Evolutionary conservation across 2,113 vertebrate species (phyloP), one percentile per base, ranked within the genome.

Genomic region (Thalassoma bifasciatum): DNA sequence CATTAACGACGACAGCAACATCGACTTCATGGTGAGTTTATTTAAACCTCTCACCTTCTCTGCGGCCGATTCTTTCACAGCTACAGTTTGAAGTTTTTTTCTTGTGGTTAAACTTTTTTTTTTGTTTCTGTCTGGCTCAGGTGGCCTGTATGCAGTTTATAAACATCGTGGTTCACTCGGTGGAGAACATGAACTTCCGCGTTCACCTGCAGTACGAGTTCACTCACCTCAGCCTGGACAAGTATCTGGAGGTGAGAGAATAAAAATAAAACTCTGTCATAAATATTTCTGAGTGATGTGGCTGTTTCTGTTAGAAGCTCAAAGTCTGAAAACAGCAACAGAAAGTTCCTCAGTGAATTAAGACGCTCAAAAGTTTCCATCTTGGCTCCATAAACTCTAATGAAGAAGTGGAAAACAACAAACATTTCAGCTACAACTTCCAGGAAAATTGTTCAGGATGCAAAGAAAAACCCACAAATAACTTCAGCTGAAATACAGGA

Each of bases 91-190:
- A 49, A 26, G 9, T n/a, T n/a, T n/a, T 22, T 9, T 21, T 17
- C 49, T 34, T 16, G 0, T 0, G 24, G 44, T 23, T 30, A 26
- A 22, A 4, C 13, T n/a, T 22, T 22, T 1, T 58, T 8, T 47
- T 74, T 1, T 30, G 13, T 83, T 42, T 3, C 0, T n/a, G n/a
- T n/a, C n/a, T n/a, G n/a, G n/a, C n/a, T n/a, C 87, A 99, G 97
- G 98, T 99, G 82, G 98, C 98, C 67, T 99, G 97, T 88, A 99
- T 99, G 98, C n/a, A n/a, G n/a, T n/a, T n/a, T n/a, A n/a, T n/a
- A n/a, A n/a, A n/a, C n/a, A n/a, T n/a, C n/a, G n/a, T 97, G 99
- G 75, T 99, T 99, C 91, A 99, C 99, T 99, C 98, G 0, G 98
- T 99, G 93, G 97, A 99, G 92, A 97, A 99, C 93, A 99, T 99